These are phyloP conservation scores for Bubalus kerabau DNA, from an alignment of 2,113 vertebrate genomes.

Conservation along the genomic window DNA sequence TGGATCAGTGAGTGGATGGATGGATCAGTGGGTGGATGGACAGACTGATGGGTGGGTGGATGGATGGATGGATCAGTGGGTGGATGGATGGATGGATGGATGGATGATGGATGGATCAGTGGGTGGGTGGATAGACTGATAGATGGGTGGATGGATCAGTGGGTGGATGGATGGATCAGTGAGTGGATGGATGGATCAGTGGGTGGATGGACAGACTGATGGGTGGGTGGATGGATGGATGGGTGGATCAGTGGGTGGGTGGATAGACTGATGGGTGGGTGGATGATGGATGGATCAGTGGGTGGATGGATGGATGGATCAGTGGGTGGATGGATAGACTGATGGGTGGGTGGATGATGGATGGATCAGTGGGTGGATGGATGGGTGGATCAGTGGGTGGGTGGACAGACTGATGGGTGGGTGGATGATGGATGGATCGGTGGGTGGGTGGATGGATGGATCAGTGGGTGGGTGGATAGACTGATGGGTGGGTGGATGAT, in stretches of 20 bases:
- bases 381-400: too few relatives aligned
- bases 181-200: not conserved
- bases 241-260: not conserved
- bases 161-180: not conserved
- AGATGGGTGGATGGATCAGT: too few relatives aligned
- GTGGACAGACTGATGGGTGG: not conserved
- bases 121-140: accelerated
- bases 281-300: not conserved
- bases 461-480: accelerated
- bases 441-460: not conserved
- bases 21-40: not conserved
- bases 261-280: too few relatives aligned
- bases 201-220: accelerated
- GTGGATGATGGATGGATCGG: not conserved
- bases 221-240: too few relatives aligned
- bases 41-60: too few relatives aligned
- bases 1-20: too few relatives aligned
- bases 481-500: too few relatives aligned
- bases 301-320: not conserved
- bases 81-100: too few relatives aligned
- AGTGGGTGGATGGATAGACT: accelerated
- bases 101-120: too few relatives aligned
- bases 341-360: too few relatives aligned
- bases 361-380: accelerated
- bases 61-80: not conserved